Evolutionary conservation across 2,888 invertebrate genomes (phyloP).

Genomic region (Acronicta alni): DNA sequence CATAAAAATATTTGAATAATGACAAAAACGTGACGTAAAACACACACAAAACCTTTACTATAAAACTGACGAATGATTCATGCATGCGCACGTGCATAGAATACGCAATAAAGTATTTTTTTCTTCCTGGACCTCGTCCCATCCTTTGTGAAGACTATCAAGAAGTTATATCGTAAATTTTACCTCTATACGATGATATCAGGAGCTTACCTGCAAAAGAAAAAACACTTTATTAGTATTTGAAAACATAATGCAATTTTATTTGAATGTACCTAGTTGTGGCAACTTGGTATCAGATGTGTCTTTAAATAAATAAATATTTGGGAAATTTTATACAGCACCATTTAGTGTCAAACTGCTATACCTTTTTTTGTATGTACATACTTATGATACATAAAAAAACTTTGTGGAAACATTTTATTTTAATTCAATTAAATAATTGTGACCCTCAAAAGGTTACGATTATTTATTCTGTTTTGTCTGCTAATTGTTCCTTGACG

Average conservation of each 20-base stretch:
- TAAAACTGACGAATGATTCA: constrained; percentile 40
- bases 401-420: no score
- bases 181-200: constrained; percentile 59
- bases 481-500: no score
- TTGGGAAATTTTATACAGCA: no score
- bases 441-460: no score
- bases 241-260: constrained; percentile 20
- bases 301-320: no score
- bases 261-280: constrained; percentile 20
- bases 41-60: constrained; percentile 29
- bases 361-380: no score
- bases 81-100: constrained; percentile 32
- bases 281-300: constrained; percentile 13
- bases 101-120: constrained; percentile 46
- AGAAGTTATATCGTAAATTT: constrained; percentile 58
- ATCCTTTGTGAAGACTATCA: constrained; percentile 41
- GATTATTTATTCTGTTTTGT: no score
- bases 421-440: no score
- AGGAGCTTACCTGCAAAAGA: constrained; percentile 66
- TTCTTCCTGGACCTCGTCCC: constrained; percentile 8
- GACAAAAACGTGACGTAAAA: constrained; percentile 34
- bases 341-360: no score
- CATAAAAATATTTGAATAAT: constrained; percentile 9
- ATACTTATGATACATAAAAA: no score
- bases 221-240: constrained; percentile 50